phyloP scores from a whole-genome alignment of 2,888 invertebrate species.

The Elaeidobius kamerunicus region DNA sequence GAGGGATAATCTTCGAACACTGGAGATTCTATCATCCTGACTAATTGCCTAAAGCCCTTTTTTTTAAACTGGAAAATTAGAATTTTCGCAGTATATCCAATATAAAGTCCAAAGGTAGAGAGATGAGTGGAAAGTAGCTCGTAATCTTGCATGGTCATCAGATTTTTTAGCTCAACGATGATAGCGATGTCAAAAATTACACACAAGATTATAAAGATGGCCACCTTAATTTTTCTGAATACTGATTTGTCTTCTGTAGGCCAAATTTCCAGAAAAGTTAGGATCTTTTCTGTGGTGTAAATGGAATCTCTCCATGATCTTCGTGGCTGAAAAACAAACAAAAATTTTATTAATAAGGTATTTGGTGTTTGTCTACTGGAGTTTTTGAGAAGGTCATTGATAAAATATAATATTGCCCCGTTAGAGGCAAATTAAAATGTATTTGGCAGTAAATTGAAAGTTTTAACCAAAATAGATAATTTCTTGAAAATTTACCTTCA shows the following conservation, averaged over 20 bases:
- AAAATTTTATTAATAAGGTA: neutral
- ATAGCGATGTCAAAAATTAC: conserved; percentile 18
- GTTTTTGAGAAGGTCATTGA: too few relatives aligned
- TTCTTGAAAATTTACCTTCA: neutral
- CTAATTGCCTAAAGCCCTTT: neutral
- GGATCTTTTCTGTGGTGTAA: conserved; percentile 10
- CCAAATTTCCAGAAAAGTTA: conserved; percentile 14
- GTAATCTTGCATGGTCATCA: conserved; percentile 12
- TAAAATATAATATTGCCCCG: too few relatives aligned
- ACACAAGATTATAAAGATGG: neutral
- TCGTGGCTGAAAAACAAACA: conserved; percentile 1
- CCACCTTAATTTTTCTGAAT: neutral
- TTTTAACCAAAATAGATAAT: neutral
- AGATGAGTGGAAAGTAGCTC: conserved; percentile 14
- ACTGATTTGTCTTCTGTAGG: neutral
- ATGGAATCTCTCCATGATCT: conserved; percentile 12
- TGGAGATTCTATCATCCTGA: conserved; percentile 3
- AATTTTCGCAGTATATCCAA: conserved; percentile 17
- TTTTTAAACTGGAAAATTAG: conserved; percentile 17
- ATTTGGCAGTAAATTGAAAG: neutral
- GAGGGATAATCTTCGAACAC: conserved; percentile 14
- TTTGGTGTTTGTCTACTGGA: too few relatives aligned
- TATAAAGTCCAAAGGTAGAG: conserved; percentile 19
- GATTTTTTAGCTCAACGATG: conserved; percentile 11
- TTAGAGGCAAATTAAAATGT: too few relatives aligned